These are phyloP conservation scores for Calephelis perditalis DNA, from an alignment of 2,888 invertebrate species.

Conservation along the genomic window DNA sequence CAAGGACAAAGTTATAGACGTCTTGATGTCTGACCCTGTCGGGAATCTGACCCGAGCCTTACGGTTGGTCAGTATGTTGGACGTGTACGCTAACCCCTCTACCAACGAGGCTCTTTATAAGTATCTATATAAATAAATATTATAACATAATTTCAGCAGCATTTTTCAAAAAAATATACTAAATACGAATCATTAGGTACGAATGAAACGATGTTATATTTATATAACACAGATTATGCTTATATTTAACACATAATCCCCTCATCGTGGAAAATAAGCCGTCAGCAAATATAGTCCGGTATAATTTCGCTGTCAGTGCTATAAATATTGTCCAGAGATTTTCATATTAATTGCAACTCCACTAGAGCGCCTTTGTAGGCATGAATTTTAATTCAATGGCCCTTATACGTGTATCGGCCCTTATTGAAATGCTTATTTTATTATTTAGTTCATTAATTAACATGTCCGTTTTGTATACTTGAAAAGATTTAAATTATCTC, in stretches of 20 bases:
- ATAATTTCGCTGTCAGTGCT: constrained; percentile 60
- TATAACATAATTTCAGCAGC: too few relatives aligned
- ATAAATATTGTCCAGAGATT: constrained; percentile 65
- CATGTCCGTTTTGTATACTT: neutral
- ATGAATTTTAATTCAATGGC: constrained; percentile 54
- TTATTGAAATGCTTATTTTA: constrained; percentile 20
- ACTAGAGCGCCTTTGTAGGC: constrained; percentile 51
- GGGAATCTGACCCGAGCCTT: too few relatives aligned
- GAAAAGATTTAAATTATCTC: too few relatives aligned
- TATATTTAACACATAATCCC: constrained; percentile 64
- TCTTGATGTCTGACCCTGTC: too few relatives aligned
- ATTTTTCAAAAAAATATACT: too few relatives aligned
- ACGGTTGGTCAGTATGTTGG: too few relatives aligned
- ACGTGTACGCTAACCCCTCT: too few relatives aligned
- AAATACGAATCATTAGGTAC: too few relatives aligned
- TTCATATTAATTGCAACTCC: constrained; percentile 63
- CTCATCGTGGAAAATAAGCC: constrained; percentile 61
- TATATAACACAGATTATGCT: constrained; percentile 42
- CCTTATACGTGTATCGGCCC: constrained; percentile 28
- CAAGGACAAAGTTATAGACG: too few relatives aligned
- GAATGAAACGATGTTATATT: constrained; percentile 49
- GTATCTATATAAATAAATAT: too few relatives aligned
- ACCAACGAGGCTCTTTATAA: too few relatives aligned
- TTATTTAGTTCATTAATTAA: constrained; percentile 21
- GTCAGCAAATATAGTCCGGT: constrained; percentile 65